Evolutionary conservation across 2,113 vertebrate species (phyloP).

Genomic region (Brachyhypopomus gauderio): DNA sequence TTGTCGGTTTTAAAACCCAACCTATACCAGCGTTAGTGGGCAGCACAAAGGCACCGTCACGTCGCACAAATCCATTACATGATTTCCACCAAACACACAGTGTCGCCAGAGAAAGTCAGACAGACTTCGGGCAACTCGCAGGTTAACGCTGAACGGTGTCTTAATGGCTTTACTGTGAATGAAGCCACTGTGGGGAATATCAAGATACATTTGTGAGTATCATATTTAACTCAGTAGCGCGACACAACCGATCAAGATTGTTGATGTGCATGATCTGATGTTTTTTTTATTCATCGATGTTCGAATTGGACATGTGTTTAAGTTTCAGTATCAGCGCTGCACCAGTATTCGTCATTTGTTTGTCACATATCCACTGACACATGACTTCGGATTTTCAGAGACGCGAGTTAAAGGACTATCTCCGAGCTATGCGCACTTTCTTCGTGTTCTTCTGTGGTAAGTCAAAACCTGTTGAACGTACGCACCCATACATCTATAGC

Average conservation of each 20-base stretch:
- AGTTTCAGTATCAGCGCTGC: not conserved
- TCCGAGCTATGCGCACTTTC: constrained; percentile 37
- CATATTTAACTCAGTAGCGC: not conserved
- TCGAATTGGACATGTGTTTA: not conserved
- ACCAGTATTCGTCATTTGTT: constrained; percentile 6
- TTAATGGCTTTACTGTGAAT: not conserved
- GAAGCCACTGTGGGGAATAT: not conserved
- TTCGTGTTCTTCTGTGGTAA: constrained; percentile 43
- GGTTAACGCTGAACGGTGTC: not conserved
- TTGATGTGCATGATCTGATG: too few relatives aligned
- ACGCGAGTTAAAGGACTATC: not conserved
- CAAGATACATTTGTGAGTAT: constrained; percentile 11
- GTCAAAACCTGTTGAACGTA: not conserved
- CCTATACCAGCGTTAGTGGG: not conserved
- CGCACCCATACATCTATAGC: not conserved
- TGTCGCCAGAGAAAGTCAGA: constrained; percentile 35
- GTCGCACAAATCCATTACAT: constrained; percentile 42
- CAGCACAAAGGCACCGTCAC: not conserved
- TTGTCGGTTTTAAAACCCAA: not conserved
- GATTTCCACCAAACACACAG: constrained; percentile 55
- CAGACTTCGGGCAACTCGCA: not conserved
- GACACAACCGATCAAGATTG: too few relatives aligned
- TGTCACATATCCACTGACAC: not conserved
- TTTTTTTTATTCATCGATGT: too few relatives aligned
- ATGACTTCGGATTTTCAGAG: not conserved